A percentile compares a stretch with the other conserved stretches of the same genome.
Evolutionary conservation across 1,140 invertebrate species (phyloP).

Genomic region (Drosophila carrolli): DNA sequence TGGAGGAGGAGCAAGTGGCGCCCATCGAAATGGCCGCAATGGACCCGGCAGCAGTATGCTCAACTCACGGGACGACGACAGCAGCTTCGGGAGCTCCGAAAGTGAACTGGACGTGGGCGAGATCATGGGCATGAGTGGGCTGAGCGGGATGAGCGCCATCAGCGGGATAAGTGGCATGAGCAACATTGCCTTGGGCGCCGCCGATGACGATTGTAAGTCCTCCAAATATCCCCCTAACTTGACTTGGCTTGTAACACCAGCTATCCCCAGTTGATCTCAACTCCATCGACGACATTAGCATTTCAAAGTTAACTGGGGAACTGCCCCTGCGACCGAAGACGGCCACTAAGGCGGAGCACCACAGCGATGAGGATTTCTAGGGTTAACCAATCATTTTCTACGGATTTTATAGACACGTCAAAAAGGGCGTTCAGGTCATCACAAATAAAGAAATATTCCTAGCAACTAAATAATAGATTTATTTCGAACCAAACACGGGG

Average conservation of each 20-base stretch:
- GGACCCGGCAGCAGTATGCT: slow-evolving; percentile 53
- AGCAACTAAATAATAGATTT: neutral
- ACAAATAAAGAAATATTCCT: neutral
- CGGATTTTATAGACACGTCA: slow-evolving; percentile 13
- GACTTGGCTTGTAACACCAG: neutral
- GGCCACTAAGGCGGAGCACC: slow-evolving; percentile 70
- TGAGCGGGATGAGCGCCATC: slow-evolving; percentile 38
- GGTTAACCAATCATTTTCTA: slow-evolving; percentile 9
- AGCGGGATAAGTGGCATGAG: slow-evolving; percentile 55
- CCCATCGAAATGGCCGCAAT: slow-evolving; percentile 35
- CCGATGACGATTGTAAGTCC: slow-evolving; percentile 76
- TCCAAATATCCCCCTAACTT: neutral
- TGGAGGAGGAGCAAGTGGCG: neutral
- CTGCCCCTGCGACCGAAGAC: slow-evolving; percentile 72
- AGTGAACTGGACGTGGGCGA: slow-evolving; percentile 80
- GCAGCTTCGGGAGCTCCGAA: slow-evolving; percentile 81
- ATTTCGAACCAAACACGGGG: too few species aligned
- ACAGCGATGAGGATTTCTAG: slow-evolving; percentile 84
- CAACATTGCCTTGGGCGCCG: slow-evolving; percentile 32
- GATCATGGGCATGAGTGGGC: slow-evolving; percentile 62
- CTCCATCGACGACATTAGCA: slow-evolving; percentile 81
- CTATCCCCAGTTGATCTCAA: slow-evolving; percentile 71
- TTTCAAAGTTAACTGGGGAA: slow-evolving; percentile 81
- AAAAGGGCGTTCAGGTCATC: neutral
- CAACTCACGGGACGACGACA: slow-evolving; percentile 66